Evolutionary conservation across 2,797 vertebrate species (phyloP).

Genomic region (Ceyx erithaca): DNA sequence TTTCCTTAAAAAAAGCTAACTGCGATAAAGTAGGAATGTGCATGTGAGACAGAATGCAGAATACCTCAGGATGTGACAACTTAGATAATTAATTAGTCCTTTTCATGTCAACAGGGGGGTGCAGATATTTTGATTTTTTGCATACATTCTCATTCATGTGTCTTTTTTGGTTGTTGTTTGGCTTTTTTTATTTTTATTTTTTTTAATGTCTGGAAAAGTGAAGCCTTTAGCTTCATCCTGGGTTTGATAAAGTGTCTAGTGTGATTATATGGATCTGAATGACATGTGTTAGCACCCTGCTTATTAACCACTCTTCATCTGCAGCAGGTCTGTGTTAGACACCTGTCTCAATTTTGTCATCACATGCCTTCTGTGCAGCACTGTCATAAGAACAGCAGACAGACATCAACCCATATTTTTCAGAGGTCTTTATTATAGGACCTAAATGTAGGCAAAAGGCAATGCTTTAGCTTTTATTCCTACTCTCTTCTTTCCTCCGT

Average conservation of each 20-base stretch:
- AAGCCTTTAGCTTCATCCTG: constrained; percentile 25
- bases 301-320: constrained; percentile 60
- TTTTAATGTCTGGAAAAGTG: neutral
- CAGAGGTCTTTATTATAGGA: neutral
- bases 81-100: constrained; percentile 64
- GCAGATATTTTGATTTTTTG: constrained; percentile 45
- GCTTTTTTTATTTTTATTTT: neutral
- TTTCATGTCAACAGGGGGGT: constrained; percentile 41
- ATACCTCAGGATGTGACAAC: constrained; percentile 37
- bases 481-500: neutral
- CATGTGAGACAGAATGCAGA: neutral
- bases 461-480: neutral
- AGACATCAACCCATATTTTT: neutral
- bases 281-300: neutral
- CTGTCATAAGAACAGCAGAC: constrained; percentile 23
- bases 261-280: constrained; percentile 26
- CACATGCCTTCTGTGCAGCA: constrained; percentile 16
- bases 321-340: constrained; percentile 44
- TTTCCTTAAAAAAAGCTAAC: neutral
- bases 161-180: neutral
- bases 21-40: neutral
- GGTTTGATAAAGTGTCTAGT: neutral
- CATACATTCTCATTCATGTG: constrained; percentile 31
- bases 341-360: constrained; percentile 17
- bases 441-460: constrained; percentile 26